phyloP scores from a whole-genome alignment of 2,888 invertebrate genomes.

The Tryphoninae sp. region DNA sequence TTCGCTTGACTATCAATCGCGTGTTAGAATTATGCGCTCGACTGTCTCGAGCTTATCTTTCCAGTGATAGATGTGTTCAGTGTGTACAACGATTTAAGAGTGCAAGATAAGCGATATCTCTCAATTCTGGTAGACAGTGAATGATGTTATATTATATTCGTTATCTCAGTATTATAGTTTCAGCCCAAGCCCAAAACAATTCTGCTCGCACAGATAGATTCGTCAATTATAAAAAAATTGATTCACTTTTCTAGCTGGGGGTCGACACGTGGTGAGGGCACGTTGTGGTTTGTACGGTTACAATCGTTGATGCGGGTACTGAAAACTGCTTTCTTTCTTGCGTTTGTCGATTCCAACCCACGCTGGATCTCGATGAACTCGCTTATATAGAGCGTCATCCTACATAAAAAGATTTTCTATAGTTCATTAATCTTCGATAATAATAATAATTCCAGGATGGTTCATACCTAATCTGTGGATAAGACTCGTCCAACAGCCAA shows the following conservation, averaged over 20 bases:
- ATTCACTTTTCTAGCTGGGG: background rate
- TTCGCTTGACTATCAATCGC: background rate
- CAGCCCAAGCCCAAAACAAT: no score
- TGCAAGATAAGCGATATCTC: no score
- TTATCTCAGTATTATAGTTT: no score
- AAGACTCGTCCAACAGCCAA: background rate
- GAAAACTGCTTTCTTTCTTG: slow-evolving; percentile 20
- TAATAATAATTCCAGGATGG: background rate
- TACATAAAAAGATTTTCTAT: slow-evolving; percentile 14
- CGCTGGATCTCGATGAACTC: background rate
- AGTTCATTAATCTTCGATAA: slow-evolving; percentile 12
- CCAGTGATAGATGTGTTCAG: no score
- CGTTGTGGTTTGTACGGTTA: slow-evolving; percentile 39
- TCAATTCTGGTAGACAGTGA: no score
- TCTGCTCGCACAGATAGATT: background rate
- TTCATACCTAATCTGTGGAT: background rate
- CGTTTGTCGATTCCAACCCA: slow-evolving; percentile 42
- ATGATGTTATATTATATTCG: no score
- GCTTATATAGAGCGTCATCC: background rate
- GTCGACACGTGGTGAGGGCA: background rate
- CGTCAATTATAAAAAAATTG: background rate
- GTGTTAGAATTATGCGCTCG: background rate
- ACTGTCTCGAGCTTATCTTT: background rate
- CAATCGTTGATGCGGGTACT: slow-evolving; percentile 54
- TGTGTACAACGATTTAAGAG: no score